Conservation (phyloP, 2,797 vertebrate species). For the Acropternis orthonyx region DNA sequence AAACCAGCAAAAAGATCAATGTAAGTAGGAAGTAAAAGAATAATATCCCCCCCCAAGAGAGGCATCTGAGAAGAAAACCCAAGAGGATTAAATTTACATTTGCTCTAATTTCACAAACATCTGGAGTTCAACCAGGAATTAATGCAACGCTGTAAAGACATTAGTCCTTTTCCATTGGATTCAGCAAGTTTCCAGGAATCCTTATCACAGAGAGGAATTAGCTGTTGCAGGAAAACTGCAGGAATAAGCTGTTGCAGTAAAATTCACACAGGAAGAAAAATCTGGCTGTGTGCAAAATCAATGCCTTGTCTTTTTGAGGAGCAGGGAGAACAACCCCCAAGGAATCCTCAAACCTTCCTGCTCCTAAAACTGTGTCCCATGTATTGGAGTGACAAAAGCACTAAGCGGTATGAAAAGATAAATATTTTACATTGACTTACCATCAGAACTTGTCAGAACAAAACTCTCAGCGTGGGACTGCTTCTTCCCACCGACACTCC, state of each 20-base stretch:
- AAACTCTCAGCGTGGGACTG: slow-evolving; percentile 88
- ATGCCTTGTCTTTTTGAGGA: neutral
- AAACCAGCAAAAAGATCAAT: neutral
- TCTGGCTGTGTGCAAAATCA: neutral
- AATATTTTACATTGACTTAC: slow-evolving; percentile 71
- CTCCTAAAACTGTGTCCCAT: neutral
- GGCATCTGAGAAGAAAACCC: neutral
- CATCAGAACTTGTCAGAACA: slow-evolving; percentile 94
- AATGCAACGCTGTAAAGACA: neutral
- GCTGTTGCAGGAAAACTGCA: neutral
- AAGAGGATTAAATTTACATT: slow-evolving; percentile 19
- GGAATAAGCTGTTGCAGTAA: neutral
- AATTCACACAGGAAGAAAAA: neutral
- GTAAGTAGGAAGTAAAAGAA: slow-evolving; percentile 1
- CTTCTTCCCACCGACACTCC: slow-evolving; percentile 87
- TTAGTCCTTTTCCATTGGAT: neutral
- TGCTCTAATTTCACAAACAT: slow-evolving; percentile 40
- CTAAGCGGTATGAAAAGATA: neutral
- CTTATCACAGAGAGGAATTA: neutral
- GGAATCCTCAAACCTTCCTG: neutral
- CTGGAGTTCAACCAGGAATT: slow-evolving; percentile 29
- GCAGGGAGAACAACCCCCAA: accelerated
- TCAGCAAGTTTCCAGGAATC: slow-evolving; percentile 5
- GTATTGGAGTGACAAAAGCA: neutral
- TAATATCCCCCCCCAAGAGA: slow-evolving; percentile 10